A percentile compares a stretch with the other conserved stretches of the same genome.
Conservation (phyloP, 92 coral and sea anemone genomes). For the Epizoanthus fatuus region DNA sequence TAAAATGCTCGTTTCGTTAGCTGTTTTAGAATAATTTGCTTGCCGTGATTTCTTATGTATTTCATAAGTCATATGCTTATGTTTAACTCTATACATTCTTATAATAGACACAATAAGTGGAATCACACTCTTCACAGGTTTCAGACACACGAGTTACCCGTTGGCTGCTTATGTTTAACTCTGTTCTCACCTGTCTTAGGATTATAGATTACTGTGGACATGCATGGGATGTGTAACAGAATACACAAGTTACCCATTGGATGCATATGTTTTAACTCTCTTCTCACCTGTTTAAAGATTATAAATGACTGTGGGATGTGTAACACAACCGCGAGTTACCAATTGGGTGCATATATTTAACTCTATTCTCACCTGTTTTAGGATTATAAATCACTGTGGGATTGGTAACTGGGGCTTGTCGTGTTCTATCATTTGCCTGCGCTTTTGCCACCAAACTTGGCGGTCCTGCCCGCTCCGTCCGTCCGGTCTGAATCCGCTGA, state of each 20-base stretch:
- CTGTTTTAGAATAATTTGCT: too few relatives aligned
- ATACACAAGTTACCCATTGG: too few relatives aligned
- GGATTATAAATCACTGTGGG: conserved; percentile 84
- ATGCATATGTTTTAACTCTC: neutral
- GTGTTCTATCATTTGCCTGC: neutral
- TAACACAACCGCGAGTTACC: neutral
- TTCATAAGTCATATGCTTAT: too few relatives aligned
- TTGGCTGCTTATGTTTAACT: too few relatives aligned
- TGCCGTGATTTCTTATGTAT: too few relatives aligned
- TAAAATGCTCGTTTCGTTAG: too few relatives aligned
- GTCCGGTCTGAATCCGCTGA: conserved; percentile 78
- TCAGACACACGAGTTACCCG: neutral
- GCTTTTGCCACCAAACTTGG: conserved; percentile 77
- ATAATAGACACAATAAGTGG: too few relatives aligned
- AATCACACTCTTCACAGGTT: neutral
- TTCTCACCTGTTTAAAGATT: neutral
- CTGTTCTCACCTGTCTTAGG: too few relatives aligned
- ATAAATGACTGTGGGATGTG: neutral
- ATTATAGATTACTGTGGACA: conserved; percentile 28
- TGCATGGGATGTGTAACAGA: conserved; percentile 54
- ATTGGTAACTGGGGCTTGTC: conserved; percentile 48
- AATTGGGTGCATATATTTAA: neutral
- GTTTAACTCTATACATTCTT: too few relatives aligned
- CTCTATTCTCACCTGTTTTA: conserved; percentile 75
- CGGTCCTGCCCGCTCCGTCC: conserved; percentile 71